Evolutionary conservation across 2,113 vertebrate species (phyloP).

Genomic region (Ciconia stormi): DNA sequence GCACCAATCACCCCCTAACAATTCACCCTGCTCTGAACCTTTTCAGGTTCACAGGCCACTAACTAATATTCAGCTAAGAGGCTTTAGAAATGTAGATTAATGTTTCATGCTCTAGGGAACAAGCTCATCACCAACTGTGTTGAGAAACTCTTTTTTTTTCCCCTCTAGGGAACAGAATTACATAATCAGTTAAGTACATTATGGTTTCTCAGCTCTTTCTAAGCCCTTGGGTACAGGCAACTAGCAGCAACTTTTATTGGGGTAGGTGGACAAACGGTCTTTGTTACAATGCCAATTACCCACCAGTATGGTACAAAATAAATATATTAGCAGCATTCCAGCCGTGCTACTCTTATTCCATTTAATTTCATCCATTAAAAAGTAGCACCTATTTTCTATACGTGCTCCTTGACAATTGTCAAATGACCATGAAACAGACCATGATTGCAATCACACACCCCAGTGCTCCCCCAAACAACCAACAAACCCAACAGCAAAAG

Average conservation of each 20-base stretch:
- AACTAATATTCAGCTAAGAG: constrained; percentile 46
- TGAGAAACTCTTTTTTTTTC: not conserved
- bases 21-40: constrained; percentile 19
- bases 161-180: not conserved
- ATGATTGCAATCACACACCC: constrained; percentile 9
- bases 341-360: rapidly evolving
- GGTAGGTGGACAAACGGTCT: not conserved
- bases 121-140: constrained; percentile 45
- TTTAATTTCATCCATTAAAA: constrained; percentile 15
- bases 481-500: not conserved
- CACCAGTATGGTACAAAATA: not conserved
- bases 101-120: constrained; percentile 58
- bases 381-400: not conserved
- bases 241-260: not conserved
- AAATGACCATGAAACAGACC: not conserved
- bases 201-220: not conserved
- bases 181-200: constrained; percentile 20
- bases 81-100: constrained; percentile 62
- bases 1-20: not conserved
- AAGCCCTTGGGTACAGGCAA: not conserved
- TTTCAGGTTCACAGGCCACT: not conserved
- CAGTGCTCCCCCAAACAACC: not conserved
- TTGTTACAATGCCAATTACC: not conserved
- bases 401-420: not conserved
- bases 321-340: not conserved